Conservation (phyloP, 2,888 invertebrate species). For the Megastigmus dorsalis region DNA sequence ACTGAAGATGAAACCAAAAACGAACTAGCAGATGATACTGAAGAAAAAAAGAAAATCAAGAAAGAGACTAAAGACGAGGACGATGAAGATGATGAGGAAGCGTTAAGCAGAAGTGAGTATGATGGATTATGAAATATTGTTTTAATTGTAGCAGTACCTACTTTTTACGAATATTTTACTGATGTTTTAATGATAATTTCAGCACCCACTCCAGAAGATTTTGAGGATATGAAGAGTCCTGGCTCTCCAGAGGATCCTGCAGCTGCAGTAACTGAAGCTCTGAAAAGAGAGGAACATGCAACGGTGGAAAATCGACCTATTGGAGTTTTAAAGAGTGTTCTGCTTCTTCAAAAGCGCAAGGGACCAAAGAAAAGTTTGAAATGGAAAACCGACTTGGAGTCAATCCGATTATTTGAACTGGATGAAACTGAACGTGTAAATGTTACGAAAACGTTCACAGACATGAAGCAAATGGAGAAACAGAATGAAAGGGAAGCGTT, state of each 20-base stretch:
- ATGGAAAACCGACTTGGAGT: conserved; percentile 90
- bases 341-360: conserved; percentile 84
- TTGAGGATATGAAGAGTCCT: conserved; percentile 63
- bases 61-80: conserved; percentile 61
- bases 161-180: neutral
- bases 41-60: conserved; percentile 68
- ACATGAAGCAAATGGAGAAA: conserved; percentile 93
- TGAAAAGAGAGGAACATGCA: conserved; percentile 55
- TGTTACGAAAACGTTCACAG: conserved; percentile 92
- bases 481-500: conserved; percentile 90
- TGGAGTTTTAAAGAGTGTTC: conserved; percentile 84
- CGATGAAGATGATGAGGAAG: conserved; percentile 64
- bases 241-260: conserved; percentile 66
- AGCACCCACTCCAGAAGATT: conserved; percentile 69
- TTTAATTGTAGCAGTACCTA: neutral
- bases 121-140: neutral
- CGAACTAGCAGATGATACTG: conserved; percentile 66
- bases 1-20: conserved; percentile 62
- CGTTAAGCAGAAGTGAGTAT: conserved; percentile 65
- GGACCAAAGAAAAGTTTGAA: conserved; percentile 87
- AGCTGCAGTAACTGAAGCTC: conserved; percentile 56
- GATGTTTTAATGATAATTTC: conserved; percentile 24
- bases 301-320: conserved; percentile 62
- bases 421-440: conserved; percentile 98
- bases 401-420: conserved; percentile 92